Evolutionary conservation across 2,113 vertebrate genomes (phyloP), one percentile per base, ranked within the genome.

Genomic region (Setophaga coronata): DNA sequence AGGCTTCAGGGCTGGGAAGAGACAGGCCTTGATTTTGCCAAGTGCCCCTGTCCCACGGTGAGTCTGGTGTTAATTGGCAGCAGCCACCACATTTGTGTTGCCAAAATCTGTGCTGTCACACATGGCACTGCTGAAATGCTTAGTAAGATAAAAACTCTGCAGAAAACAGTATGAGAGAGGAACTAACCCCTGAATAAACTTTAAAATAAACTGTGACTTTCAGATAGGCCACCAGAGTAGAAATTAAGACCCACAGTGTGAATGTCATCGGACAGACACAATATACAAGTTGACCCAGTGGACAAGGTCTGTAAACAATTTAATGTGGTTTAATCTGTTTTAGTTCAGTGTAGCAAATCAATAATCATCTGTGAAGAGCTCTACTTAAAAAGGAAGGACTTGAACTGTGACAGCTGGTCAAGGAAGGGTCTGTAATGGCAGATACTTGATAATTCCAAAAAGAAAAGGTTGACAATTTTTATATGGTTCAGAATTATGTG

Each of bases 1-100:
- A 78, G 26, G 10, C 9, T 72, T 72, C 43, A 64, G 58, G 51
- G 12, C 10, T 1, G 0, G 31, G 57, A 78, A 34, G 29, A 72
- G 16, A 31, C 8, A 42, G 19, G 1, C 9, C 3, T 24, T 50
- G 19, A 17, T 53, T 74, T 61, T 70, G 14, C 5, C 28, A 20
- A 47, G 36, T 57, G 28, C 9, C 5, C 10, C 15, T 4, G 5
- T 57, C 53, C 21, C 26, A 34, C 15, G 9, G 25, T 13, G 5
- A 50, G 34, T 6, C 18, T 1, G 2, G 45, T 20, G 10, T 38
- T 65, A 91, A 28, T 11, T 10, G 16, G 29, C 19, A 29, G 31
- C 47, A 79, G n/a, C 38, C 23, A 12, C 21, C 53, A 21, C 0
- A 0, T 62, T 28, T 28, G 28, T 45, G 12, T 12, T n/a, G 19